Conservation (phyloP, 1,140 invertebrate species). For the Belonocnema kinseyi region DNA sequence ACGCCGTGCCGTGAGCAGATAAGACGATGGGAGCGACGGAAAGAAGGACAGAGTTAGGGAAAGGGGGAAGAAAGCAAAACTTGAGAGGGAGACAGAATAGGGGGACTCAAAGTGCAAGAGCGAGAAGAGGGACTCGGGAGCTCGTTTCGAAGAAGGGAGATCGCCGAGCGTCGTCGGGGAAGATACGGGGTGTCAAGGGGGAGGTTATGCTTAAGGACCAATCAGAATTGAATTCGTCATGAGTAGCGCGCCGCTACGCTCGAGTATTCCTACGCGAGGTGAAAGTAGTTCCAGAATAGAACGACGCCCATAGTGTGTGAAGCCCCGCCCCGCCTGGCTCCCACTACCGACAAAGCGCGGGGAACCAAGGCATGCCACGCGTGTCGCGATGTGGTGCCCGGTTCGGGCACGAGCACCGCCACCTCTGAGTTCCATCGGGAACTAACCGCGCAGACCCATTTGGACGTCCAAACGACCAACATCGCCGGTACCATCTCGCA, state of each 20-base stretch:
- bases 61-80: constrained; percentile 33
- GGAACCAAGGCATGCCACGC: constrained; percentile 39
- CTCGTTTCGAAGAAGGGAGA: constrained; percentile 51
- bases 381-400: constrained; percentile 33
- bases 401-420: constrained; percentile 62
- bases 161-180: constrained; percentile 38
- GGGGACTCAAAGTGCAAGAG: constrained; percentile 32
- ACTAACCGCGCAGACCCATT: constrained; percentile 71
- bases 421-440: constrained; percentile 63
- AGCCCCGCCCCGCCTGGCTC: constrained; percentile 63
- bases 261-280: constrained; percentile 66
- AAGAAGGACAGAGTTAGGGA: constrained; percentile 41
- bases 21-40: constrained; percentile 52
- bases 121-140: constrained; percentile 47
- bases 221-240: constrained; percentile 77
- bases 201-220: constrained; percentile 75
- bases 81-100: constrained; percentile 24
- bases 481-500: constrained; percentile 56
- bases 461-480: constrained; percentile 74
- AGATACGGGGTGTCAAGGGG: constrained; percentile 62
- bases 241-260: constrained; percentile 63
- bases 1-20: constrained; percentile 53
- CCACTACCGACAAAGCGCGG: constrained; percentile 52
- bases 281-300: constrained; percentile 69
- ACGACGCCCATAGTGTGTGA: constrained; percentile 68